Percentiles rank a stretch among this genome's conserved stretches.
These are phyloP conservation scores for Drosophila cognata DNA, from an alignment of 2,888 invertebrate species.

Conservation along the genomic window DNA sequence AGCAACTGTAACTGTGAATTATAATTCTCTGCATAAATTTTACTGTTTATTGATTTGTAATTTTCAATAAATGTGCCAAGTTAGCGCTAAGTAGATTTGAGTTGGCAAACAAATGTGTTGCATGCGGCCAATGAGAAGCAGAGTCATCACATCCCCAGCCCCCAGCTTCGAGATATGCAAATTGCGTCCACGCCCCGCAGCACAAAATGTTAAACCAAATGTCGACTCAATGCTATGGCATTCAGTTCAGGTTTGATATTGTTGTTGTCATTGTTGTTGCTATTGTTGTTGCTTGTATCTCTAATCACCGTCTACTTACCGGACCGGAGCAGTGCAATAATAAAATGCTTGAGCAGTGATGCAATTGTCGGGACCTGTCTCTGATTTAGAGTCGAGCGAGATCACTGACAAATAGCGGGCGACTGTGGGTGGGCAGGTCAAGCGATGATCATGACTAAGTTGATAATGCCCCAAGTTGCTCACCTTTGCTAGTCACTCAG, in stretches of 20 bases:
- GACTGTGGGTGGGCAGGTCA: constrained; percentile 66
- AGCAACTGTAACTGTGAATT: not conserved
- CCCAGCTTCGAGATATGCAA: constrained; percentile 57
- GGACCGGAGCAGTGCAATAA: constrained; percentile 30
- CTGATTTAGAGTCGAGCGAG: constrained; percentile 61
- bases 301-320: constrained; percentile 41
- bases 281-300: constrained; percentile 25
- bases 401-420: constrained; percentile 54
- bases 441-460: constrained; percentile 37
- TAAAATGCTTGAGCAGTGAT: constrained; percentile 60
- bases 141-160: constrained; percentile 37
- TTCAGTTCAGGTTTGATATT: constrained; percentile 23
- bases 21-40: not conserved
- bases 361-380: constrained; percentile 47
- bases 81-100: not conserved
- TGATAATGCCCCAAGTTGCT: constrained; percentile 44
- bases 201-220: constrained; percentile 41
- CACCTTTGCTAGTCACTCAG: constrained; percentile 51
- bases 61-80: not conserved
- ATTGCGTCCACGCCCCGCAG: constrained; percentile 55
- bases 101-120: constrained; percentile 4
- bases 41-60: not conserved
- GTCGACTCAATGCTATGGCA: constrained; percentile 31
- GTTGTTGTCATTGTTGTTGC: constrained; percentile 12
- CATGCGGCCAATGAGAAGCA: constrained; percentile 27